A percentile compares a stretch with the other conserved stretches of the same genome.
These are phyloP conservation scores for Neoniphon sammara DNA, from an alignment of 2,797 vertebrate genomes.

Conservation along the genomic window DNA sequence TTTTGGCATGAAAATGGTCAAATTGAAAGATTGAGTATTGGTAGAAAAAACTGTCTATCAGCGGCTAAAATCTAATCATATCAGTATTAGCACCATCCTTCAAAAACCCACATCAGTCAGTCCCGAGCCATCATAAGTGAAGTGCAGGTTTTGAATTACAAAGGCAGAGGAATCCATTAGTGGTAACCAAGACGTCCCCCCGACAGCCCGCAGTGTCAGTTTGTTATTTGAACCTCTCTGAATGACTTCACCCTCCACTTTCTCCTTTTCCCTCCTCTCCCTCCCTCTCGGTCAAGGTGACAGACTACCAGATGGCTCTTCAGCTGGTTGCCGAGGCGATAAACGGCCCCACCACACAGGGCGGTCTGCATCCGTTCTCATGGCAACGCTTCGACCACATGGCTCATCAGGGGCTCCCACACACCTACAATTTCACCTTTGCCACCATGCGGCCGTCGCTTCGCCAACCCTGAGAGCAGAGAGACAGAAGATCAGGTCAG, in stretches of 20 bases:
- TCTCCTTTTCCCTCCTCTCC: conserved; percentile 11
- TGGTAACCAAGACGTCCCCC: background rate
- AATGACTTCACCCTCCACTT: background rate
- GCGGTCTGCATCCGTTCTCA: conserved; percentile 85
- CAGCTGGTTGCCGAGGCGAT: conserved; percentile 84
- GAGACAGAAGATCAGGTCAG: background rate
- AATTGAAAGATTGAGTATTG: no score
- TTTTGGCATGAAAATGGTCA: no score
- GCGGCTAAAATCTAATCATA: no score
- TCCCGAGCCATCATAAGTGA: background rate
- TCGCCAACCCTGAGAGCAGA: conserved; percentile 53
- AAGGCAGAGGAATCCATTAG: background rate
- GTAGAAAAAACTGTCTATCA: no score
- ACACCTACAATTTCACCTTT: conserved; percentile 86
- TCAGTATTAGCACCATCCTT: background rate
- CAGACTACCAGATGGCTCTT: conserved; percentile 86
- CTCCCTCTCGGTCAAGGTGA: conserved; percentile 80
- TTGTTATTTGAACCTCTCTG: conserved; percentile 5
- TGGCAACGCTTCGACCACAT: conserved; percentile 89
- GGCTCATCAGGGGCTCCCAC: conserved; percentile 85
- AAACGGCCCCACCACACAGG: conserved; percentile 88
- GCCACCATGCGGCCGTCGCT: conserved; percentile 84
- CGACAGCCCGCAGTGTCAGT: background rate
- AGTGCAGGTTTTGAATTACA: background rate
- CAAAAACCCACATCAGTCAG: background rate